Evolutionary conservation across 2,888 invertebrate genomes (phyloP), one percentile per base, ranked within the genome.

Genomic region (Alviniconcha strummeri): DNA sequence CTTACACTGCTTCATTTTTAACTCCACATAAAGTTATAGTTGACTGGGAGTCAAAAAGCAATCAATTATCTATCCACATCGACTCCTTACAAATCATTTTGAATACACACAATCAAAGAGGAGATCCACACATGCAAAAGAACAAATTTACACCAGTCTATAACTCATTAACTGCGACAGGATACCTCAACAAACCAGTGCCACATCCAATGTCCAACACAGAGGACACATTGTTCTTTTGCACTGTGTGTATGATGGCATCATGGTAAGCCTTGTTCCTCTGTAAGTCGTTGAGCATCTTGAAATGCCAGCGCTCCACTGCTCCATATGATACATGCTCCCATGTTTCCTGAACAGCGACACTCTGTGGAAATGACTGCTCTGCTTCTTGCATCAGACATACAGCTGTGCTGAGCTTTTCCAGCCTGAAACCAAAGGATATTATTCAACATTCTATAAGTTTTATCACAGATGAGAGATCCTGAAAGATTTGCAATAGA

Each of bases 191-290:
- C 54, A 97, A 92, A 0, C 97, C 97, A 85, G 96, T 96, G 0
- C 97, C 97, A 69, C 96, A 95, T 1, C 97, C 97, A 87, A 97
- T 95, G 91, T 97, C 97, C 69, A 97, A 92, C 19, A 97, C 95
- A 86, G 94, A 94, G 80, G 95, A 94, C 87, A 93, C 94, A 0
- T 4, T 52, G 19, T 95, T 95, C 57, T 93, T 89, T 6, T 93
- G 91, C 4, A 96, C 92, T 85, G 94, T 95, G 83, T 95, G 94
- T 36, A 91, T 90, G 85, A 97, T 96, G 0, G 97, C 97, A 82
- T 94, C 92, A 82, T 94, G 94, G 91, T 96, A 97, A 0, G 95
- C 95, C 83, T 94, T 92, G 93, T 97, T 97, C 75, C 97, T 94
- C 36, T 93, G 92, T 84, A 93, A 94, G 92, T 97, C 97, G 94